Evolutionary conservation across 2,888 invertebrate species (phyloP).

Genomic region (Andrena chrysosceles): DNA sequence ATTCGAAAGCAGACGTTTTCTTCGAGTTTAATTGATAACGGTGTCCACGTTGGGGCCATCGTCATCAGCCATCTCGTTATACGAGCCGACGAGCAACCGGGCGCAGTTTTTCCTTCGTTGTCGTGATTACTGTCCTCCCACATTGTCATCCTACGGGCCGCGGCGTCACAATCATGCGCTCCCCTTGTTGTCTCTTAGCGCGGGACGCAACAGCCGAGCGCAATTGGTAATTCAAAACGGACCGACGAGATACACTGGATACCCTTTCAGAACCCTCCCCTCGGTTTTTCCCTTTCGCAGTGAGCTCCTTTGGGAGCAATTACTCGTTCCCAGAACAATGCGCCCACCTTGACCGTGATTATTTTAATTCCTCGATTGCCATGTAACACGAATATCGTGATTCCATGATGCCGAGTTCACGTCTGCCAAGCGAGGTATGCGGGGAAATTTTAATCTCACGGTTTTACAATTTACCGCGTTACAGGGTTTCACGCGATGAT

Average conservation of each 20-base stretch:
- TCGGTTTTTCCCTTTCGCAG: not conserved
- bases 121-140: slow-evolving; percentile 67
- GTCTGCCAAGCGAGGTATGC: not conserved
- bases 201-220: slow-evolving; percentile 19
- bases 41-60: not conserved
- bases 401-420: not conserved
- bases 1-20: not conserved
- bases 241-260: slow-evolving; percentile 43
- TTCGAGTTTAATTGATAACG: slow-evolving; percentile 41
- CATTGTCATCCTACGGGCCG: slow-evolving; percentile 60
- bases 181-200: slow-evolving; percentile 31
- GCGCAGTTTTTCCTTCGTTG: slow-evolving; percentile 70
- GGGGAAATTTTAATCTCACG: slow-evolving; percentile 5
- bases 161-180: slow-evolving; percentile 53
- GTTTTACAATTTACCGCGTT: slow-evolving; percentile 13
- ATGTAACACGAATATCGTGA: too few species aligned
- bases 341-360: slow-evolving; percentile 27
- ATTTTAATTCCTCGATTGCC: slow-evolving; percentile 9
- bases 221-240: slow-evolving; percentile 52
- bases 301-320: slow-evolving; percentile 5
- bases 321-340: not conserved
- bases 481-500: not conserved
- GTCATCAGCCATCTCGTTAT: slow-evolving; percentile 67
- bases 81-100: slow-evolving; percentile 51
- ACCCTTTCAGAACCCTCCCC: slow-evolving; percentile 27